Base-by-base conservation (phyloP, 2,113 vertebrate genomes). In the Cromileptes altivelis region DNA sequence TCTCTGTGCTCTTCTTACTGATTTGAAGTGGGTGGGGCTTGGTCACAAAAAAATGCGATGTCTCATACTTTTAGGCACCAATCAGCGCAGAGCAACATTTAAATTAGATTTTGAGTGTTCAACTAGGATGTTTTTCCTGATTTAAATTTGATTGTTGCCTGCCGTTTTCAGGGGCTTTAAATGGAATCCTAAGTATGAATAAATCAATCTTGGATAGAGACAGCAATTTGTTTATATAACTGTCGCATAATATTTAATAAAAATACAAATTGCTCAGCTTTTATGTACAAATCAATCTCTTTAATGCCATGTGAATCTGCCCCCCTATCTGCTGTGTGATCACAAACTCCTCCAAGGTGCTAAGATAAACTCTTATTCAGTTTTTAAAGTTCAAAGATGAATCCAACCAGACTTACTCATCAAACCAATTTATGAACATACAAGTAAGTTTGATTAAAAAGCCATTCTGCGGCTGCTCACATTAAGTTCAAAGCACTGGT, bases 401-500 rank as follows among this genome's bases (percentile, higher is more conserved):
- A 82, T 79, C 42, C 19, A 45, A 56, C 14, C 58, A 45, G 84
- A 73, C 69, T 33, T 47, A 71, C 42, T 82, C 75, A 85, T 89
- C 74, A 89, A 79, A 81, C 52, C 53, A 78, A 72, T 78, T 87
- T 89, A 60, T 79, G 64, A 87, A 53, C 53, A 57, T 12, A 88
- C 81, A 89, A 88, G 64, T 15, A 21, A 9, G 55, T 82, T 70
- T 91, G 85, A 90, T 85, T 87, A 73, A 78, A 85, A 82, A 52
- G 25, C 10, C 23, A 80, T 68, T 81, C 68, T 50, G 68, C 12
- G 30, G 23, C 56, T 49, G 52, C 67, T 80, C 30, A 14, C 52
- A 58, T 58, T 40, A 56, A 61, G 21, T 70, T 88, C 58, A 81
- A 69, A 75, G 60, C 52, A 60, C 71, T 11, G 10, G 42, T 65